These are phyloP conservation scores for Erinaceus europaeus DNA, from an alignment of 2,113 vertebrate genomes.

Conservation along the genomic window DNA sequence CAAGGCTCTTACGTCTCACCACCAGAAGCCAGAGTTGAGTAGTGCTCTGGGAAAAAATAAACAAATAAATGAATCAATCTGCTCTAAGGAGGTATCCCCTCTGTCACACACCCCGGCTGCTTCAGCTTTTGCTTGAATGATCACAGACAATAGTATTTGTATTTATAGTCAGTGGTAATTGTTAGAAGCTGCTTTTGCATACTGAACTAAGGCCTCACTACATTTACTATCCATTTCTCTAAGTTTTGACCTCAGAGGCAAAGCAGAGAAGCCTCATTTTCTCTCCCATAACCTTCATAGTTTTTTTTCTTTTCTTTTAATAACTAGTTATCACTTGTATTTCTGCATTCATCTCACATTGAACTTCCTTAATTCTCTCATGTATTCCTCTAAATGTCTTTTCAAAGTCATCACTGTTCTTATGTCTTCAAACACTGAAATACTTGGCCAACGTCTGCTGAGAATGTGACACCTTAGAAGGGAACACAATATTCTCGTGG, in stretches of 20 bases:
- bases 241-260: background rate
- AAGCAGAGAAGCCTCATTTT: background rate
- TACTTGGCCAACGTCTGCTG: background rate
- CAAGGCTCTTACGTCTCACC: no score
- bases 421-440: background rate
- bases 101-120: background rate
- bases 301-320: no score
- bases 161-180: background rate
- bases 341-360: conserved; percentile 16
- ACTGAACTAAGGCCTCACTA: background rate
- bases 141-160: background rate
- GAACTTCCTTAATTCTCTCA: conserved; percentile 34
- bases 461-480: background rate
- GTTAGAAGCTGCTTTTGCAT: background rate
- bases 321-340: background rate
- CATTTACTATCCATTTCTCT: background rate
- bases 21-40: no score
- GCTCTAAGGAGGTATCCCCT: background rate
- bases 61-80: no score
- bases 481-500: background rate
- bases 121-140: background rate
- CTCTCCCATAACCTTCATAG: background rate
- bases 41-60: no score
- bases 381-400: conserved; percentile 5
- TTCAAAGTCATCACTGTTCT: conserved; percentile 19